phyloP scores from a whole-genome alignment of 2,797 vertebrate species.

The Cheirogaleus major region DNA sequence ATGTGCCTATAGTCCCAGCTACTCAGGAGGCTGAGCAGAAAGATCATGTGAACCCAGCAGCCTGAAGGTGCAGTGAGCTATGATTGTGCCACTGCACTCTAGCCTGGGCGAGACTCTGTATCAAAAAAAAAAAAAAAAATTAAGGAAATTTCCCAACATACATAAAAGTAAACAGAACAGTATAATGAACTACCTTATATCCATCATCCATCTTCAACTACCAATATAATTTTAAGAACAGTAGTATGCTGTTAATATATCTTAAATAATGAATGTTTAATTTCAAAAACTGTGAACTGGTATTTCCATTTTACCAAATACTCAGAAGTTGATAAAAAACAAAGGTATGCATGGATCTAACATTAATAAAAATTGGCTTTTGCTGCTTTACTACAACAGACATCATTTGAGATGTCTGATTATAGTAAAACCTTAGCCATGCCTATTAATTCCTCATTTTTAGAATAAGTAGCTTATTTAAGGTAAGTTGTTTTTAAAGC shows the following conservation, averaged over 20 bases:
- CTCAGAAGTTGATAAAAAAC: neutral
- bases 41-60: neutral
- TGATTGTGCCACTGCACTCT: neutral
- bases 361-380: neutral
- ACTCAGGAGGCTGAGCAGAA: neutral
- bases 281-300: neutral
- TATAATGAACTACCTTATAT: neutral
- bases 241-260: neutral
- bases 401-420: neutral
- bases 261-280: neutral
- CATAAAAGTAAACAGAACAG: neutral
- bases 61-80: neutral
- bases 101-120: neutral
- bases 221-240: neutral
- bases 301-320: slow-evolving; percentile 23
- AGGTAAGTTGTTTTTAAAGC: neutral
- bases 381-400: neutral
- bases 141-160: neutral
- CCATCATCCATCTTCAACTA: neutral
- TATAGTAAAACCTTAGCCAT: neutral
- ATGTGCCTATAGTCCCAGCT: neutral
- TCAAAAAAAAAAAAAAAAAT: neutral
- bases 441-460: neutral
- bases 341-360: neutral
- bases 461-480: neutral